A percentile compares a stretch with the other conserved stretches of the same genome.
phyloP scores from a whole-genome alignment of 2,888 invertebrate genomes.

The Agrotis clavis region DNA sequence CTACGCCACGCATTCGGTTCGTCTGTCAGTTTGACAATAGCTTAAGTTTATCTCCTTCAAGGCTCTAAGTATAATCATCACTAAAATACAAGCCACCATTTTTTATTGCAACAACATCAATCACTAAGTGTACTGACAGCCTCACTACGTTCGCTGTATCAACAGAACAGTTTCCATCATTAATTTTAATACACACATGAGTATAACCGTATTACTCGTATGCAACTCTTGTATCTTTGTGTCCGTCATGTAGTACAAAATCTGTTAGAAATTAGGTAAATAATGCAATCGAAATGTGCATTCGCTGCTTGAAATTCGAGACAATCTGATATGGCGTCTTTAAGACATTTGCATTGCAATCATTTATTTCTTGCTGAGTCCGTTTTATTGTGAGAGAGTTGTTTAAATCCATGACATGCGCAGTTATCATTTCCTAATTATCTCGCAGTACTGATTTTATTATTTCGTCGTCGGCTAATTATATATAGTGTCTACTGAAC shows the following conservation, averaged over 20 bases:
- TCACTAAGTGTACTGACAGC: not conserved
- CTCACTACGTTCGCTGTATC: constrained; percentile 13
- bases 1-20: too few species aligned
- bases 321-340: constrained; percentile 38
- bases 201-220: constrained; percentile 36
- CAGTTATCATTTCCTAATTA: constrained; percentile 13
- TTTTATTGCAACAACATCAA: constrained; percentile 22
- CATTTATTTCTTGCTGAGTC: constrained; percentile 17
- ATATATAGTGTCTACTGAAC: not conserved
- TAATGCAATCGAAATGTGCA: constrained; percentile 55
- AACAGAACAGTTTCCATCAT: constrained; percentile 26
- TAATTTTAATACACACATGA: constrained; percentile 41
- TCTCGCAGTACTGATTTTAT: not conserved
- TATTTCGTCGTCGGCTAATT: not conserved
- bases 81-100: not conserved
- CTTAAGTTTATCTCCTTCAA: not conserved
- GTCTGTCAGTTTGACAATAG: too few species aligned
- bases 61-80: not conserved
- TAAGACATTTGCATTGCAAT: constrained; percentile 28
- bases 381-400: not conserved
- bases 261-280: constrained; percentile 60
- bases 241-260: constrained; percentile 28
- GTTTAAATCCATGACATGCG: constrained; percentile 13
- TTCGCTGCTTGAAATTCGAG: constrained; percentile 40
- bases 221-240: constrained; percentile 40